Evolutionary conservation across 2,113 vertebrate genomes (phyloP).

Genomic region (Anguilla japonica): DNA sequence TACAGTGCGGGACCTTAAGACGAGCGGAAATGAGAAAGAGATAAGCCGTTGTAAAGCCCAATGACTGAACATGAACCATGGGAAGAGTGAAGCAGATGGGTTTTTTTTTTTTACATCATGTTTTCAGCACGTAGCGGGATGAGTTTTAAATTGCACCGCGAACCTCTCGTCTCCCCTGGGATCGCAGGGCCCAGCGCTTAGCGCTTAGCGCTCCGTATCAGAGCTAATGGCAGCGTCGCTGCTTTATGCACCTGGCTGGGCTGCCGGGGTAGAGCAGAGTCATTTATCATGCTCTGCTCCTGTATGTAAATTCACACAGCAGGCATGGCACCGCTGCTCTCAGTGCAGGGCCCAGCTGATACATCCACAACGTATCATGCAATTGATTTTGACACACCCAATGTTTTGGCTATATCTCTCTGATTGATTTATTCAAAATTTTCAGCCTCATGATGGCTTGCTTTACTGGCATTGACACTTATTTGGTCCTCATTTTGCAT

Average conservation of each 20-base stretch:
- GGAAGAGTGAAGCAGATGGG: constrained; percentile 7
- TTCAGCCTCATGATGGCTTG: too few relatives aligned
- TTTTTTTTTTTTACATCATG: constrained; percentile 8
- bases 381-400: too few relatives aligned
- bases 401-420: too few relatives aligned
- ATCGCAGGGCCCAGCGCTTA: constrained; percentile 30
- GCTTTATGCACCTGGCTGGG: constrained; percentile 30
- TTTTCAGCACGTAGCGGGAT: not conserved
- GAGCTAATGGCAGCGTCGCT: constrained; percentile 39
- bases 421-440: too few relatives aligned
- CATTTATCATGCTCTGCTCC: constrained; percentile 52
- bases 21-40: not conserved
- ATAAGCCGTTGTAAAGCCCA: constrained; percentile 18
- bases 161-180: constrained; percentile 14
- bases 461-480: too few relatives aligned
- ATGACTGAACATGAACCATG: constrained; percentile 19
- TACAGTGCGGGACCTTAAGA: not conserved
- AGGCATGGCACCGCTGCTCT: not conserved
- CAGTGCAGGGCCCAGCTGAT: not conserved
- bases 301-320: constrained; percentile 42
- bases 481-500: too few relatives aligned
- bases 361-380: not conserved
- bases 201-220: constrained; percentile 34
- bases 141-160: not conserved
- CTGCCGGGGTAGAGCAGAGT: constrained; percentile 35